Evolutionary conservation across 2,888 invertebrate species (phyloP), one percentile per base, ranked within the genome.

Genomic region (Leptinotarsa haldemani): DNA sequence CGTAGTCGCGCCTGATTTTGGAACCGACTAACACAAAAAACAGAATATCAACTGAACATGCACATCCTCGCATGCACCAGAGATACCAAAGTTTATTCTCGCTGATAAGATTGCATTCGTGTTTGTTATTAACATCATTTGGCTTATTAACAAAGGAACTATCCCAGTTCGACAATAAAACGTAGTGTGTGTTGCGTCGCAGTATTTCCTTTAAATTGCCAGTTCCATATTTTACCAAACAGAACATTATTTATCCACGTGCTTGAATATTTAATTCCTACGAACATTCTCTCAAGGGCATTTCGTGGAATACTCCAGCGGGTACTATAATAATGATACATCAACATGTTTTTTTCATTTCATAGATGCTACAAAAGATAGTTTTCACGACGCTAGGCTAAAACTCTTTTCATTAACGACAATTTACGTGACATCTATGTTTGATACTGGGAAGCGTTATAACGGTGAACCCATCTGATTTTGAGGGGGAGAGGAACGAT

Each of bases 261-360:
- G 61, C 18, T 30, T 61, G 40, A 61, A 61, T 61, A 61, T 30
- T 30, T 61, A 1, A 61, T 30, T 30, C 61, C 25, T 1, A 5
- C 25, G 30, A 61, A 61, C 61, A 30, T 13, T 16, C 15, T 56
- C 61, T 61, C 61, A 61, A 61, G 61, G 61, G 61, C 61, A 20
- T 61, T 61, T n/a, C 61, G n/a, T 61, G n/a, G 2, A 13, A 50
- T 50, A 40, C 30, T 30, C n/a, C 30, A n/a, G n/a, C n/a, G 7
- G 30, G 40, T 30, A 30, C 40, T 2, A n/a, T n/a, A n/a, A n/a
- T n/a, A 58, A 61, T n/a, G 40, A 30, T 4, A 7, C 61, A 61
- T 61, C n/a, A n/a, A 30, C 30, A 61, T 25, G 3, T 16, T 61
- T 30, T 61, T n/a, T 15, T 58, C 58, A 22, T 58, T 58, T 25